Evolutionary conservation across 1,140 invertebrate species (phyloP), one percentile per base, ranked within the genome.

Genomic region (Caenorhabditis remanei): DNA sequence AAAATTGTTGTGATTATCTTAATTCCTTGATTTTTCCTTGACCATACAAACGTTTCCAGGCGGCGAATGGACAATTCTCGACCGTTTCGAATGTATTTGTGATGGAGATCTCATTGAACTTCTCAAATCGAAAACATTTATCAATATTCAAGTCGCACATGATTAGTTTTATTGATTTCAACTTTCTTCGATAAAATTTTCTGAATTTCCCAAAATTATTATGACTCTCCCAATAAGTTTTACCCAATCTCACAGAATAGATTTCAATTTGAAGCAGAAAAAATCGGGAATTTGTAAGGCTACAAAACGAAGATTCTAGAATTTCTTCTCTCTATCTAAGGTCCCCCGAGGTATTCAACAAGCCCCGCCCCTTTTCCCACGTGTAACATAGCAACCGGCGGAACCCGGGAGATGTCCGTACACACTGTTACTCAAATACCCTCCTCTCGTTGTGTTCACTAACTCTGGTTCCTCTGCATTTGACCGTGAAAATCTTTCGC

Each of bases 401-500:
- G 46, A 79, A 79, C 71, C 71, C 71, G 71, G 46, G n/a, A 79
- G 46, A 46, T 79, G 71, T 50, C 71, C 46, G 71, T 53, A 79
- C 71, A 79, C 6, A 14, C 5, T 11, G 0, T 9, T 19, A 46
- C 6, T 48, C 43, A 75, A 8, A 43, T 16, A 50, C 46, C 46
- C 46, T 40, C 2, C 2, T 9, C 43, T 13, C 21, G 9, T 19
- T 24, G 24, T 24, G 14, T 9, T 53, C 50, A 53, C 9, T 41
- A 67, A 67, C 71, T 79, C 71, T 79, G 71, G 71, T 79, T 79
- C 71, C 71, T 79, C 71, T 79, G 71, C 71, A 79, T 79, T 79
- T 79, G 46, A 79, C 71, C 56, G 58, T 79, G 83, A 87, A 85
- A 84, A 87, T 85, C 61, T 85, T 71, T 85, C 86, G 82, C 86